A percentile compares a stretch with the other conserved stretches of the same genome.
Conservation (phyloP, 2,888 invertebrate genomes). For the Erebia aethiops region DNA sequence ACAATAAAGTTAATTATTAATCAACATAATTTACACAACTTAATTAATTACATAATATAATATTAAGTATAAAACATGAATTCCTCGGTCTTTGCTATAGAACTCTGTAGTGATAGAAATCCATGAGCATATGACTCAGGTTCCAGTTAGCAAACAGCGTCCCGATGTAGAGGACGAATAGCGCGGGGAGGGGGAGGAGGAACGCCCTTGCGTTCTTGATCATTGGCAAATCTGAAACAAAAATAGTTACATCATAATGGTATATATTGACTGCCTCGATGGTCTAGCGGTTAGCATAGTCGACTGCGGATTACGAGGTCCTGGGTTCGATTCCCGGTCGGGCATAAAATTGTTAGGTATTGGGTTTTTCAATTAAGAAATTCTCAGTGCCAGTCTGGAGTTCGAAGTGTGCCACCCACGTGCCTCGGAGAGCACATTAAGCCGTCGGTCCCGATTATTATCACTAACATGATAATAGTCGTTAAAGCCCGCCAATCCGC, state of each 20-base stretch:
- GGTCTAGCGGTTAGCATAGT: too few species aligned
- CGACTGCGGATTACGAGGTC: too few species aligned
- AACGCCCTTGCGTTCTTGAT: conserved; percentile 93
- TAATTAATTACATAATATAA: background rate
- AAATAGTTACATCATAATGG: background rate
- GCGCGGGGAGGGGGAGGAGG: conserved; percentile 91
- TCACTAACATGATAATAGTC: too few species aligned
- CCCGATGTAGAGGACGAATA: conserved; percentile 89
- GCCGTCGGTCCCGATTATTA: too few species aligned
- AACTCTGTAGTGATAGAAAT: conserved; percentile 92
- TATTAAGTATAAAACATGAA: background rate
- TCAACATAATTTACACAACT: conserved; percentile 21
- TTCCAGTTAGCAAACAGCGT: conserved; percentile 92
- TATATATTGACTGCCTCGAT: too few species aligned
- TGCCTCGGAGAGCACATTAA: too few species aligned
- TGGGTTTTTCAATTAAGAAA: too few species aligned
- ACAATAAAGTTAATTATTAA: conserved; percentile 9
- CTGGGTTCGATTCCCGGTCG: too few species aligned
- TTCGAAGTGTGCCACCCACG: too few species aligned
- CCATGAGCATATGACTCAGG: conserved; percentile 90
- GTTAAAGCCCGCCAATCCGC: too few species aligned
- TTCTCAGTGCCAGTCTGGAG: too few species aligned
- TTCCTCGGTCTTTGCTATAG: conserved; percentile 63
- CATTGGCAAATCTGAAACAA: conserved; percentile 90
- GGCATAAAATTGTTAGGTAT: too few species aligned